A percentile compares a stretch with the other conserved stretches of the same genome.
phyloP scores from a whole-genome alignment of 2,113 vertebrate species.

The Atrichornis clamosus region DNA sequence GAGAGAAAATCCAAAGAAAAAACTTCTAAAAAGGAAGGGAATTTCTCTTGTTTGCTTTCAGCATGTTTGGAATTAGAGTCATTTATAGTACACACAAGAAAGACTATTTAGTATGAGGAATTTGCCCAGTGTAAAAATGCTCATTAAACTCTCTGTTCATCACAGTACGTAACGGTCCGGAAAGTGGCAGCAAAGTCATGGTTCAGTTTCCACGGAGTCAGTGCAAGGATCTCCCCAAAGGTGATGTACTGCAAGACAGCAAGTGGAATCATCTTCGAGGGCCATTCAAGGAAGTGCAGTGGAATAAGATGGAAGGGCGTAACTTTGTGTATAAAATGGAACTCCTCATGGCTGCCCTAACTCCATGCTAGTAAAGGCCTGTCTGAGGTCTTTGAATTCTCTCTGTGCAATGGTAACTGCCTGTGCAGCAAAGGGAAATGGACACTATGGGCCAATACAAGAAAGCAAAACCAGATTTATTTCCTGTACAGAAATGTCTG shows the following conservation, averaged over 20 bases:
- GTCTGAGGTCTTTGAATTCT: not conserved
- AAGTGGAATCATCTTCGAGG: conserved; percentile 95
- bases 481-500: not conserved
- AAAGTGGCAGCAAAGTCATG: conserved; percentile 93
- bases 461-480: not conserved
- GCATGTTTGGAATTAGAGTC: not conserved
- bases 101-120: not conserved
- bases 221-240: conserved; percentile 90
- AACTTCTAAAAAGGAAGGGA: not conserved
- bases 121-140: not conserved
- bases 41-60: not conserved
- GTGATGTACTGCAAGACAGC: conserved; percentile 88
- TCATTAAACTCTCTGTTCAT: not conserved
- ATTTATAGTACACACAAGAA: not conserved
- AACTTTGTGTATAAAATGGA: conserved; percentile 99
- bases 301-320: conserved; percentile 95
- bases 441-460: not conserved
- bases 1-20: not conserved
- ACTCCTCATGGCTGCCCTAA: conserved; percentile 94
- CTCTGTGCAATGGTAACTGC: not conserved
- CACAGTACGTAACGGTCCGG: conserved; percentile 92
- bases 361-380: conserved; percentile 75
- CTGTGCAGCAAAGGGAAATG: not conserved
- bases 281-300: conserved; percentile 89
- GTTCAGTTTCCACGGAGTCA: conserved; percentile 93